Percentiles rank a stretch among this genome's conserved stretches.
Evolutionary conservation across 2,113 vertebrate species (phyloP).

Genomic region (Anolis sagrei): DNA sequence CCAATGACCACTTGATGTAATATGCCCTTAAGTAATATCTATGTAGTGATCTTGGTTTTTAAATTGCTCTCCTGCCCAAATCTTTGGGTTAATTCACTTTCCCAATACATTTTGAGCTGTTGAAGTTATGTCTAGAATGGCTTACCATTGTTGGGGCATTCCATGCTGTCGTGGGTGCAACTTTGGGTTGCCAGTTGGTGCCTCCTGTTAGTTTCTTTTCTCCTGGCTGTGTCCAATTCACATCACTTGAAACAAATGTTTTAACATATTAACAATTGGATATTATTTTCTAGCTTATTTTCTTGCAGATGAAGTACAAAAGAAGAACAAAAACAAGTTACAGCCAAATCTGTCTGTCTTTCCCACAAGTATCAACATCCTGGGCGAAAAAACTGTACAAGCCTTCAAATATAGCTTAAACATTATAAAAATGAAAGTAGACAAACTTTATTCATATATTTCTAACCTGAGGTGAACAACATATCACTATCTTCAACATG

Average conservation of each 20-base stretch:
- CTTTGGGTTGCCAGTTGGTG: conserved; percentile 95
- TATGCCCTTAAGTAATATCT: not conserved
- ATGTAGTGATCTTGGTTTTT: not conserved
- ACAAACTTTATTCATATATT: not conserved
- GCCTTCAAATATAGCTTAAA: too few species aligned
- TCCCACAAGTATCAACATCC: not conserved
- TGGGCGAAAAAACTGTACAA: not conserved
- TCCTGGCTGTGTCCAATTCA: conserved; percentile 96
- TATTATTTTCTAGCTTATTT: not conserved
- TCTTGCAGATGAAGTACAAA: not conserved
- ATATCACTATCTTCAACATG: not conserved
- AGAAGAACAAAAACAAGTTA: not conserved
- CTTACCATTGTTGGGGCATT: conserved; percentile 94
- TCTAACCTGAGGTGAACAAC: not conserved
- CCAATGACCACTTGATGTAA: not conserved
- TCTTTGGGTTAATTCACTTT: not conserved
- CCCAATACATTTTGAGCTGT: not conserved
- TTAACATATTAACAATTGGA: conserved; percentile 46
- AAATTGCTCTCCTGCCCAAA: not conserved
- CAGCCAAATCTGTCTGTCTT: fast-evolving
- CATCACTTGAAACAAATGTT: conserved; percentile 84
- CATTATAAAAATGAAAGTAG: not conserved
- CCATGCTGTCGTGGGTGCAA: conserved; percentile 94
- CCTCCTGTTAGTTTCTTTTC: conserved; percentile 95
- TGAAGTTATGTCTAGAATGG: conserved; percentile 20